Evolutionary conservation across 2,113 vertebrate genomes (phyloP).

Genomic region (Tichodroma muraria): DNA sequence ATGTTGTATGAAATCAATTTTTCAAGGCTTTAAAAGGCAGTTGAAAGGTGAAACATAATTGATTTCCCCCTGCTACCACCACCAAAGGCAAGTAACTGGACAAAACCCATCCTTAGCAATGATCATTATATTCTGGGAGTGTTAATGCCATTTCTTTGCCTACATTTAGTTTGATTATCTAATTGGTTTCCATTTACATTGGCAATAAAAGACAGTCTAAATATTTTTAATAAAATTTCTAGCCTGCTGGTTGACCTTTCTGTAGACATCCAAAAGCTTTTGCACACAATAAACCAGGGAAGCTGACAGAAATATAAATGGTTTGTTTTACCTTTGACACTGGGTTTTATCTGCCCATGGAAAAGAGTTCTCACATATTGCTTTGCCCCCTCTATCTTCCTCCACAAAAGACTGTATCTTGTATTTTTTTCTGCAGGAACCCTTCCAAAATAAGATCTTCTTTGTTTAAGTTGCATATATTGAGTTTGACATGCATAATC

Average conservation of each 20-base stretch:
- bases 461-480: not conserved
- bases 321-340: not conserved
- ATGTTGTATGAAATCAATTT: not conserved
- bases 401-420: not conserved
- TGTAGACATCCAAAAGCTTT: not conserved
- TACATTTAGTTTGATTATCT: not conserved
- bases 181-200: conserved; percentile 29
- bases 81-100: not conserved
- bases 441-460: not conserved
- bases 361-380: not conserved
- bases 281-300: not conserved
- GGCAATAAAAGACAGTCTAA: conserved; percentile 10
- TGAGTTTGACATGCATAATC: not conserved
- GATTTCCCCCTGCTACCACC: not conserved
- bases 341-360: not conserved
- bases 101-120: not conserved
- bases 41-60: conserved; percentile 34
- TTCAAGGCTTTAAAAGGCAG: conserved; percentile 24
- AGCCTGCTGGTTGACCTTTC: not conserved
- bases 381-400: not conserved
- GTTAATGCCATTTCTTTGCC: not conserved
- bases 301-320: not conserved
- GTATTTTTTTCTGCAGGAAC: not conserved
- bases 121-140: not conserved
- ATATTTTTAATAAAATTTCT: conserved; percentile 11